Evolutionary conservation across 2,888 invertebrate genomes (phyloP).

Genomic region (Ochropacha duplaris): DNA sequence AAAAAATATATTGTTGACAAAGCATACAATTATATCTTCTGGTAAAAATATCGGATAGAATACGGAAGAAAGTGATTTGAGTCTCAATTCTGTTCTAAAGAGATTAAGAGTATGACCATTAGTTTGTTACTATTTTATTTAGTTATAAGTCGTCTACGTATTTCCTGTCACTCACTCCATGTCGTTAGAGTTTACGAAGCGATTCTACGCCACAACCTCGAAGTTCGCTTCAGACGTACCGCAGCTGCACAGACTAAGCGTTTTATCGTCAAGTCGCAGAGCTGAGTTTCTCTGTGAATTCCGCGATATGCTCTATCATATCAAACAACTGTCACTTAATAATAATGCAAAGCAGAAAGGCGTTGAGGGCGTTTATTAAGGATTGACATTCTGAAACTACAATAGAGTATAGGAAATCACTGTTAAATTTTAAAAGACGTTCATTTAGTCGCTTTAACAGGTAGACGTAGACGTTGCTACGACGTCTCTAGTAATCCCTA

Average conservation of each 20-base stretch:
- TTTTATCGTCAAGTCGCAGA: constrained; percentile 73
- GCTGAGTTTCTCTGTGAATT: constrained; percentile 47
- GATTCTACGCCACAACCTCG: constrained; percentile 47
- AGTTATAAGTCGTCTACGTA: not conserved
- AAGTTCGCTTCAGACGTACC: constrained; percentile 55
- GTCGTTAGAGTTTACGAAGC: constrained; percentile 35
- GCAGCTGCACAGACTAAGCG: constrained; percentile 69
- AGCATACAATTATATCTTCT: no score
- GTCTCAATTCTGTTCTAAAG: no score
- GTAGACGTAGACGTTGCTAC: no score
- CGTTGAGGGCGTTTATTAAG: not conserved
- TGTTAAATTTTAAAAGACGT: no score
- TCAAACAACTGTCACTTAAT: constrained; percentile 8
- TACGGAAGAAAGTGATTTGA: no score
- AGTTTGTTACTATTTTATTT: no score
- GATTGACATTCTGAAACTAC: not conserved
- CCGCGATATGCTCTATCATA: constrained; percentile 38
- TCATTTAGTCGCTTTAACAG: no score
- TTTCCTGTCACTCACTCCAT: constrained; percentile 15
- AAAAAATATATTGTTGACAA: no score
- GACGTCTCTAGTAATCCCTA: no score
- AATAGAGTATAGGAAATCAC: no score
- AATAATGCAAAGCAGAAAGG: not conserved
- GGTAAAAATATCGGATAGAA: no score
- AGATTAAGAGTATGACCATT: no score